Base-by-base conservation (phyloP, 2,113 vertebrate species). In the Cephalopholis sonnerati region DNA sequence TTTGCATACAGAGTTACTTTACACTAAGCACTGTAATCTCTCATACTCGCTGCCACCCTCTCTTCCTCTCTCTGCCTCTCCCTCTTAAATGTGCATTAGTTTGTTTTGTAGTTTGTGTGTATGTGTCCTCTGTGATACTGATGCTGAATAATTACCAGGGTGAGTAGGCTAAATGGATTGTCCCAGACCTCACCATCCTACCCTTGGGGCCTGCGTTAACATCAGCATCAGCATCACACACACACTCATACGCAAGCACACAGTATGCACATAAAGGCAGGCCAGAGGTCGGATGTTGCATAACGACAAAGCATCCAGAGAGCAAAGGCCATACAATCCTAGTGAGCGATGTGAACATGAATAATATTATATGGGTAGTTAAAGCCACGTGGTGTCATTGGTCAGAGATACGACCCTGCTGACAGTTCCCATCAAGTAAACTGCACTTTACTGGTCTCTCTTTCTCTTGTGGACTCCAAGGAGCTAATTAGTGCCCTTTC, bases 121-220 rank as follows among this genome's bases (percentile, higher is more conserved):
- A 46, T 77, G 73, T 77, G 79, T 72, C 59, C 58, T 55, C 63
- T 48, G 44, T 79, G 85, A 83, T 84, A 78, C 79, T 78, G 82
- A 89, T 79, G 79, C 82, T 91, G 82, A 87, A 89, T 93, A 93
- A 90, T 88, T 91, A 90, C 78, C 70, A 74, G 85, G 79, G 79
- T 89, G 83, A 89, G 72, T 44, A 90, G 72, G 85, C 85, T 91
- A 89, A 93, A 93, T 90, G 89, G 73, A 85, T 86, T 90, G 89
- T 81, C 65, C 82, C 78, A 7, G 72, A 82, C 77, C 71, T 85
- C 81, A 25, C 64, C 81, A 78, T 64, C 70, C 68, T 80, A 72
- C 65, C 89, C 87, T 74, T 41, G 66, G 84, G 73, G 66, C 76
- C 53, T 63, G 54, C 20, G 10, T 67, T 66, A 36, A 66, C 74